Evolutionary conservation across 23 tunicate species (phyloP).

Genomic region (Ciona savignyi): DNA sequence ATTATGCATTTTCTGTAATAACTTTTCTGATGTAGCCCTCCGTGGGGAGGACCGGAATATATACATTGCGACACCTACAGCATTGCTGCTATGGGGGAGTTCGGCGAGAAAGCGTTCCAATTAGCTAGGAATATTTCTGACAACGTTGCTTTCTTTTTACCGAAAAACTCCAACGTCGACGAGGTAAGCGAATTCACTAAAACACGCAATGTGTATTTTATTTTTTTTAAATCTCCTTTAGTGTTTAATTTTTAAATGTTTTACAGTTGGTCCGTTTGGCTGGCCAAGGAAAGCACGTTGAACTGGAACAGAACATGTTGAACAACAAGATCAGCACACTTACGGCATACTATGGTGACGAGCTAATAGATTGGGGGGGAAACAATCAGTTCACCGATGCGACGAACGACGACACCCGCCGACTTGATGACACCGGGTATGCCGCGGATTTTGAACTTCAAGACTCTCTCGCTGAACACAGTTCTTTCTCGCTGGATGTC

Average conservation of each 20-base stretch:
- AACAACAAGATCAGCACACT: constrained; percentile 79
- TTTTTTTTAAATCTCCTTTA: too few relatives aligned
- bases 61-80: constrained; percentile 50
- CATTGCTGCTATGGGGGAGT: constrained; percentile 65
- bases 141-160: constrained; percentile 78
- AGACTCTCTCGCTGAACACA: too few relatives aligned
- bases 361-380: constrained; percentile 69
- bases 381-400: too few relatives aligned
- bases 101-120: constrained; percentile 61
- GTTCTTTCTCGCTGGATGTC: too few relatives aligned
- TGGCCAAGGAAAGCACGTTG: constrained; percentile 74
- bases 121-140: constrained; percentile 37
- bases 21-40: too few relatives aligned
- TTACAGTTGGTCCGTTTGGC: constrained; percentile 63
- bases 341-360: constrained; percentile 80
- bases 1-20: too few relatives aligned
- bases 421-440: constrained; percentile 10
- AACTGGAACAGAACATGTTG: too few relatives aligned
- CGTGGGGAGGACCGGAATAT: too few relatives aligned
- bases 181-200: constrained; percentile 49
- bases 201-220: too few relatives aligned
- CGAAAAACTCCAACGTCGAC: constrained; percentile 70
- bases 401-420: constrained; percentile 6
- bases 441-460: too few relatives aligned
- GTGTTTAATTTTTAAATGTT: too few relatives aligned